A percentile compares a stretch with the other conserved stretches of the same genome.
These are phyloP conservation scores for Mythimna lalbum DNA, from an alignment of 2,888 invertebrate species.

Conservation along the genomic window DNA sequence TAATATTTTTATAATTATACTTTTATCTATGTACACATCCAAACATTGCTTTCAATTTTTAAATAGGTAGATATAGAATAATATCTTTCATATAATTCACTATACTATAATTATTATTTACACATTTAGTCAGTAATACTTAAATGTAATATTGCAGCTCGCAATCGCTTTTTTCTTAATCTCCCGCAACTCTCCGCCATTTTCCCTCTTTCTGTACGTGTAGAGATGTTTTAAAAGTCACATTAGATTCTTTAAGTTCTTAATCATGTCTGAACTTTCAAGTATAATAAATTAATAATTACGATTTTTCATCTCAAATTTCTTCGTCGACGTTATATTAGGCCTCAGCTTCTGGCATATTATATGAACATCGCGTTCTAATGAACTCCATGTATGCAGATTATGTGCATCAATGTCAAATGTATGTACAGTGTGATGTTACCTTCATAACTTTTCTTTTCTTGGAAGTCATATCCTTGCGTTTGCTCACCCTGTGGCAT, in stretches of 20 bases:
- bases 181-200: slow-evolving; percentile 56
- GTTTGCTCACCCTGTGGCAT: slow-evolving; percentile 32
- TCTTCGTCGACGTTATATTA: slow-evolving; percentile 48
- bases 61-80: slow-evolving; percentile 73
- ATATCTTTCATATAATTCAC: slow-evolving; percentile 75
- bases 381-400: slow-evolving; percentile 34
- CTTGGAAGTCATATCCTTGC: slow-evolving; percentile 43
- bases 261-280: slow-evolving; percentile 40
- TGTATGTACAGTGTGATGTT: slow-evolving; percentile 62
- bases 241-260: slow-evolving; percentile 32
- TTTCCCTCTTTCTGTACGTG: slow-evolving; percentile 50
- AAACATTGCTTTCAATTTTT: slow-evolving; percentile 84
- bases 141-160: slow-evolving; percentile 88
- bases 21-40: slow-evolving; percentile 82
- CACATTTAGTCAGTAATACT: slow-evolving; percentile 84
- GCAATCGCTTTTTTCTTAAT: slow-evolving; percentile 78
- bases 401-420: slow-evolving; percentile 39
- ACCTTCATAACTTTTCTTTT: slow-evolving; percentile 40
- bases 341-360: slow-evolving; percentile 36
- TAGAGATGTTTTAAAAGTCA: slow-evolving; percentile 32
- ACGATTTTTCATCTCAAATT: slow-evolving; percentile 37
- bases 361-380: slow-evolving; percentile 23
- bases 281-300: slow-evolving; percentile 17
- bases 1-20: slow-evolving; percentile 78
- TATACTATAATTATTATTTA: slow-evolving; percentile 79